Conservation (phyloP, 2,113 vertebrate genomes). For the Saimiri boliviensis region DNA sequence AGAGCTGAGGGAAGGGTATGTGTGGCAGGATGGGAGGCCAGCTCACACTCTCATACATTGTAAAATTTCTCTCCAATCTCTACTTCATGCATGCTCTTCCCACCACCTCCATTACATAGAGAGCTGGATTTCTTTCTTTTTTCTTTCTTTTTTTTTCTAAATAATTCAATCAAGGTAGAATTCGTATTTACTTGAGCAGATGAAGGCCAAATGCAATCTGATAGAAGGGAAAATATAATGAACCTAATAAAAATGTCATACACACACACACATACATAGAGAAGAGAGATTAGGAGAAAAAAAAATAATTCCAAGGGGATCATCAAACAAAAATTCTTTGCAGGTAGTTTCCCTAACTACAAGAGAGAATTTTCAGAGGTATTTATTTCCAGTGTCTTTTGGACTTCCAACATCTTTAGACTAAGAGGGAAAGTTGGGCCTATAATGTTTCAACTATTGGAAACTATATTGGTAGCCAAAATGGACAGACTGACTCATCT, state of each 20-base stretch:
- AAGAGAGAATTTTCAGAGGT: background rate
- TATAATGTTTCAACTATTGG: background rate
- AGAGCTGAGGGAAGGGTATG: too few species aligned
- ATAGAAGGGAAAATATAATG: background rate
- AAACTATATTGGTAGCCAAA: background rate
- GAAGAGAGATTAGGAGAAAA: background rate
- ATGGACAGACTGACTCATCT: background rate
- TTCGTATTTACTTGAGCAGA: background rate
- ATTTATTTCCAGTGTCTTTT: background rate
- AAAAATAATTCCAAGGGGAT: background rate
- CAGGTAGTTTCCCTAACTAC: background rate
- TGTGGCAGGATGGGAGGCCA: too few species aligned
- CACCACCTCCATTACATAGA: background rate
- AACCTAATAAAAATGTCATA: background rate
- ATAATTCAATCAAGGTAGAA: background rate
- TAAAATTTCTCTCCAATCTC: background rate
- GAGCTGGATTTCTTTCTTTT: background rate
- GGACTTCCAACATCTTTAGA: background rate
- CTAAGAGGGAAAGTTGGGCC: background rate
- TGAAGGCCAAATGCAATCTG: background rate
- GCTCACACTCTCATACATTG: fast-evolving
- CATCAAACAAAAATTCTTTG: background rate
- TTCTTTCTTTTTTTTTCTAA: background rate
- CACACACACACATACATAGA: background rate
- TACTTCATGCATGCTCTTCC: background rate